These are phyloP conservation scores for Sitophilus oryzae DNA, from an alignment of 1,140 invertebrate genomes.

Conservation along the genomic window DNA sequence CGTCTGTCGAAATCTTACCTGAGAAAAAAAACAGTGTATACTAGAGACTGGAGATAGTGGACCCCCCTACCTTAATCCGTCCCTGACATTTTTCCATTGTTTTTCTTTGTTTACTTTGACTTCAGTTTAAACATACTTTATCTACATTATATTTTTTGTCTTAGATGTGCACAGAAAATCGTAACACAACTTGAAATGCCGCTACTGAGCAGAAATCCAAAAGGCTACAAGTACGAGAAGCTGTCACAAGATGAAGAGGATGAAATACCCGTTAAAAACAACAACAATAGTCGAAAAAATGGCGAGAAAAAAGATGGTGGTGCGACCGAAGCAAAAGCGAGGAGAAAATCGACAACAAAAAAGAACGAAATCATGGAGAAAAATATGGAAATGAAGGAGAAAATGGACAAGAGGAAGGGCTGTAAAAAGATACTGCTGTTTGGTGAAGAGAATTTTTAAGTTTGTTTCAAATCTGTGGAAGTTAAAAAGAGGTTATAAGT, in stretches of 20 bases:
- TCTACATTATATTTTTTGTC: no score
- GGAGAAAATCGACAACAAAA: conserved; percentile 66
- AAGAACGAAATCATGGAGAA: conserved; percentile 67
- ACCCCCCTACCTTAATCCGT: no score
- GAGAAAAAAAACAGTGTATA: no score
- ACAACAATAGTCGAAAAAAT: conserved; percentile 32
- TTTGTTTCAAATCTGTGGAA: no score
- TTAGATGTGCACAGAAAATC: conserved; percentile 74
- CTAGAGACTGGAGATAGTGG: no score
- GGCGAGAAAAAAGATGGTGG: conserved; percentile 45
- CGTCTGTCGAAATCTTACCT: no score
- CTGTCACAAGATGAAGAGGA: conserved; percentile 50
- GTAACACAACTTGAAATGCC: conserved; percentile 67
- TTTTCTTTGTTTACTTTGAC: no score
- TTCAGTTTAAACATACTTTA: no score
- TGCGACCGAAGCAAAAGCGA: conserved; percentile 52
- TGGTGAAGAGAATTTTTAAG: conserved; percentile 12
- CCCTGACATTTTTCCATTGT: no score
- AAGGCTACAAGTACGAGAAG: conserved; percentile 50
- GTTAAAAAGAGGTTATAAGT: no score
- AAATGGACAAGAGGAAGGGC: conserved; percentile 47
- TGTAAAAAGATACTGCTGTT: conserved; percentile 12
- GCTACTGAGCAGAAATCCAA: conserved; percentile 47
- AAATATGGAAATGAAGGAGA: conserved; percentile 62
- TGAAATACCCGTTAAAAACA: conserved; percentile 41